phyloP scores from a whole-genome alignment of 2,888 invertebrate genomes.

The Ephialtes manifestator region DNA sequence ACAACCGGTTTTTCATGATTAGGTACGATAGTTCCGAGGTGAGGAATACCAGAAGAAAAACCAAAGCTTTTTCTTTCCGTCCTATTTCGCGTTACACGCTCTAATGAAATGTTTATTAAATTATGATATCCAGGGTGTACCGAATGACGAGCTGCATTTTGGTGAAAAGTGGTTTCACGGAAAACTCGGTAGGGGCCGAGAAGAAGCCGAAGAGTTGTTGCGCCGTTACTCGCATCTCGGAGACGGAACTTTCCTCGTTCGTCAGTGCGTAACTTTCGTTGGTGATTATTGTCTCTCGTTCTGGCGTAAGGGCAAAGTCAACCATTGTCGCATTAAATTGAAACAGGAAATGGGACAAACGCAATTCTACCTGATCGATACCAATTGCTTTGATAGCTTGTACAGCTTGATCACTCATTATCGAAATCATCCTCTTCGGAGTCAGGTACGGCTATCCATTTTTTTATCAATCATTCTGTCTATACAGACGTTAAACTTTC shows the following conservation, averaged over 20 bases:
- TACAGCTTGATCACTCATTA: conserved; percentile 97
- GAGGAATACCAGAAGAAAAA: too few relatives aligned
- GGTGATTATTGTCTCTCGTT: conserved; percentile 98
- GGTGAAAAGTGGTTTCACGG: conserved; percentile 98
- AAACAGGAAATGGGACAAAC: conserved; percentile 95
- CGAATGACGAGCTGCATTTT: conserved; percentile 96
- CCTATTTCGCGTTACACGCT: neutral
- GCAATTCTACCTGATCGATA: conserved; percentile 96
- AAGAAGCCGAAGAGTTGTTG: conserved; percentile 89
- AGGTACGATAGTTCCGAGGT: too few relatives aligned
- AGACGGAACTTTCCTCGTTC: conserved; percentile 96
- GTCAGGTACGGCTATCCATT: conserved; percentile 88
- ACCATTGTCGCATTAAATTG: conserved; percentile 96
- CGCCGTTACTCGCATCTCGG: conserved; percentile 93
- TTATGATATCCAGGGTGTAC: conserved; percentile 87
- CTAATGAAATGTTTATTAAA: conserved; percentile 6
- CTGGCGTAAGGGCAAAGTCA: conserved; percentile 95
- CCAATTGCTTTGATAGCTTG: conserved; percentile 95
- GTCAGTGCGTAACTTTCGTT: conserved; percentile 98
- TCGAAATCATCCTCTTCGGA: conserved; percentile 93
- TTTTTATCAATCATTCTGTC: neutral
- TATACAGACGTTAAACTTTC: neutral
- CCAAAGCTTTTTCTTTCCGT: too few relatives aligned
- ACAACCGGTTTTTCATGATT: too few relatives aligned
- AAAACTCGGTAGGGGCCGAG: conserved; percentile 93